Base-by-base conservation (phyloP, 35 echinoderm and acorn worm species). In the Ophiothrix spiculata region DNA sequence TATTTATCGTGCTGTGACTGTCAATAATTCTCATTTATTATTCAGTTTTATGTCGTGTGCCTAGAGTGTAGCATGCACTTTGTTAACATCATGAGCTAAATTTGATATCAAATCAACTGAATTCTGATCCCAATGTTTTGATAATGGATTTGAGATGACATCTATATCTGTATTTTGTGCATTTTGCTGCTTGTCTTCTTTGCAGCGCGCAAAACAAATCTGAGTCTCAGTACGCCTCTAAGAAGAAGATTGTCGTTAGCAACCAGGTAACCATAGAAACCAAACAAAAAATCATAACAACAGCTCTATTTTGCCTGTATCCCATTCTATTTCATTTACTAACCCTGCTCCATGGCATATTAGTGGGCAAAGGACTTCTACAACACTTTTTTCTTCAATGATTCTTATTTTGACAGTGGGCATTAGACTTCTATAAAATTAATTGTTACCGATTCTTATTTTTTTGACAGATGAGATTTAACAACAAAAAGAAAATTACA, bases 151-250 rank as follows among this genome's bases (percentile, higher is more conserved):
- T 69, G 60, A 25, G 10, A 69, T 69, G 60, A 69, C 25, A 69
- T 69, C 17, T 69, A 69, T 69, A 69, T 69, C 2, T 49, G 19
- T 49, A 49, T n/a, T 69, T 28, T 69, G 23, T 69, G 60, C 60
- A 69, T 69, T 69, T 69, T 69, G 60, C 60, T 69, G 60, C 60
- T 69, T 69, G 60, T 69, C 17, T 69, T n/a, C n/a, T 69, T 69
- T 69, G 60, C 60, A 69, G 60, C 60, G 60, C 60, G 23, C 4
- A 69, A 69, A 25, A 12, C 4, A n/a, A 69, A 69, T 69, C 60
- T n/a, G 60, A 69, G 1, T 69, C 60, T 28, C 60, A 69, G 60
- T 69, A 12, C 29, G 60, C 60, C 29, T 15, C 29, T 69, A 69
- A 69, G 60, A 69, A 69, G 60, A 69, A 69, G 60, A 28, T 69